Evolutionary conservation across 2,888 invertebrate species (phyloP), one percentile per base, ranked within the genome.

Genomic region (Fragum sueziense): DNA sequence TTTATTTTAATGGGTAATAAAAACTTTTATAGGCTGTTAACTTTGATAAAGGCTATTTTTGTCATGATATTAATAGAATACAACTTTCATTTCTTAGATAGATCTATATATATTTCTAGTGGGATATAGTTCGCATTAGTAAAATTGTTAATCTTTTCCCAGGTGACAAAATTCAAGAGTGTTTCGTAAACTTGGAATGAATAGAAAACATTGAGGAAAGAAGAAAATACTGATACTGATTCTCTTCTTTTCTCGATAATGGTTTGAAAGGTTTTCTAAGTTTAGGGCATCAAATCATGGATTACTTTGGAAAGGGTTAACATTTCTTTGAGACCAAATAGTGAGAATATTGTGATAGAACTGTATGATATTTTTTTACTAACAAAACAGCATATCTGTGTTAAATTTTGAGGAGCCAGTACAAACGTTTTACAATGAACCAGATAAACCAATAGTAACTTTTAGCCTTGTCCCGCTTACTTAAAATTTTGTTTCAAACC

Each of bases 361-460:
- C 37, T 65, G 33, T 65, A 25, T 41, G n/a, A 22, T 41, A 33
- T 33, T 31, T 65, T 65, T 65, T 41, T 65, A 65, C 65, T 65
- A 41, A 41, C 41, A 65, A n/a, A 41, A 65, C 41, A 76, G 80
- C 80, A 57, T 80, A 73, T 76, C 80, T 80, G 80, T 80, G 80
- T 72, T 80, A 80, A 51, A 74, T 11, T 20, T n/a, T 33, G 59
- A 33, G 57, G 62, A 33, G 78, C 78, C 78, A 78, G 78, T 78
- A 77, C 41, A 31, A 61, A 47, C 6, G 17, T n/a, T n/a, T n/a
- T n/a, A n/a, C n/a, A n/a, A 22, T 54, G 41, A 54, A 54, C 14
- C 22, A 17, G 11, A 22, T 54, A 54, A 22, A 17, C 22, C 14
- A 54, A 22, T 54, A 17, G 22, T n/a, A 54, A 54, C 41, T 17